These are phyloP conservation scores for Periophthalmus modestus DNA, from an alignment of 2,113 vertebrate genomes.

Conservation along the genomic window DNA sequence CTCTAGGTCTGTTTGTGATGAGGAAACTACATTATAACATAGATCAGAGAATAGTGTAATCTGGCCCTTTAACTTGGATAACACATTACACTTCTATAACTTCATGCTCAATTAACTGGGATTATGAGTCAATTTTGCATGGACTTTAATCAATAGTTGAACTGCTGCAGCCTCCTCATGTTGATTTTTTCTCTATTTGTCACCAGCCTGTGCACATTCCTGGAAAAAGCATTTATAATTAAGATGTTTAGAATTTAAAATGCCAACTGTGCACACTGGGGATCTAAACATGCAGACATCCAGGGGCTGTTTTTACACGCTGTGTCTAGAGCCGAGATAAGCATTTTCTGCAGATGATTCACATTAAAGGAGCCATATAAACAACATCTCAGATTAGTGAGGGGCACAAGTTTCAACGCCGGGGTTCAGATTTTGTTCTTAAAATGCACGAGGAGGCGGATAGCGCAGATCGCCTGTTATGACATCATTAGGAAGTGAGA, in stretches of 20 bases:
- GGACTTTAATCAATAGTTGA: background rate
- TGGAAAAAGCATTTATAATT: slow-evolving; percentile 50
- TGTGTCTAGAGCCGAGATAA: slow-evolving; percentile 41
- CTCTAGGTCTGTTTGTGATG: too few relatives aligned
- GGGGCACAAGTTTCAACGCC: background rate
- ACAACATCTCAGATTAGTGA: slow-evolving; percentile 13
- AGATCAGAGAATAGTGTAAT: too few relatives aligned
- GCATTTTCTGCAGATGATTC: slow-evolving; percentile 40
- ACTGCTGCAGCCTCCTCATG: background rate
- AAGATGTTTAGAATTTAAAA: slow-evolving; percentile 48
- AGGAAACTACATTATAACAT: too few relatives aligned
- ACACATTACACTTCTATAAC: background rate
- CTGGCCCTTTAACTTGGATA: too few relatives aligned
- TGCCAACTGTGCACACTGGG: slow-evolving; percentile 39
- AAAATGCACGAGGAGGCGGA: background rate
- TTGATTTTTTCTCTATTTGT: slow-evolving; percentile 8
- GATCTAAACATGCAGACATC: slow-evolving; percentile 61
- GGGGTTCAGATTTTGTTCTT: background rate
- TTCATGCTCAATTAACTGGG: background rate
- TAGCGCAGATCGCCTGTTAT: background rate
- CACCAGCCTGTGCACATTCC: slow-evolving; percentile 16
- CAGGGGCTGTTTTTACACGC: slow-evolving; percentile 52
- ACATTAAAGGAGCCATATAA: slow-evolving; percentile 30
- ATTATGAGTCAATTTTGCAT: background rate
- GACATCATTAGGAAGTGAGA: background rate